These are phyloP conservation scores for Aphaenogaster ashmeadi DNA, from an alignment of 1,140 invertebrate species.

Conservation along the genomic window DNA sequence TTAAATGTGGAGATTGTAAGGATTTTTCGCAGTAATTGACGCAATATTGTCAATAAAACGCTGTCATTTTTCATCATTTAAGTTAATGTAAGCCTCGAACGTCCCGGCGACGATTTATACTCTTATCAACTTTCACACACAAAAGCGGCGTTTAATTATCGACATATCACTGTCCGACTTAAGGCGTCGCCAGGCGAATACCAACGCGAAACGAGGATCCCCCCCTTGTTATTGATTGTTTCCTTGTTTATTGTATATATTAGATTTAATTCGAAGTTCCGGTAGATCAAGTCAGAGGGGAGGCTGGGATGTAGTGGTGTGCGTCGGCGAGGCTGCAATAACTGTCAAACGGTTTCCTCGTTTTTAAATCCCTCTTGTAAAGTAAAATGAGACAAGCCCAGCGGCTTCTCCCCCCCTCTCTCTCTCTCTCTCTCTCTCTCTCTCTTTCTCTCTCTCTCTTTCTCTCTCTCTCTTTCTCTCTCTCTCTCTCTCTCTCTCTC, in stretches of 20 bases:
- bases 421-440: neutral
- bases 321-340: slow-evolving; percentile 81
- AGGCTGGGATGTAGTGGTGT: slow-evolving; percentile 40
- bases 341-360: slow-evolving; percentile 86
- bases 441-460: neutral
- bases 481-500: neutral
- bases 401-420: slow-evolving; percentile 38
- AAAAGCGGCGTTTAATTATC: slow-evolving; percentile 86
- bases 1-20: slow-evolving; percentile 48
- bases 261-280: slow-evolving; percentile 86
- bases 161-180: slow-evolving; percentile 82
- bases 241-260: slow-evolving; percentile 87
- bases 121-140: slow-evolving; percentile 22
- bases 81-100: slow-evolving; percentile 44
- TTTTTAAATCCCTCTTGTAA: slow-evolving; percentile 87
- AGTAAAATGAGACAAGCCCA: slow-evolving; percentile 85
- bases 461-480: neutral
- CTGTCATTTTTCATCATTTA: slow-evolving; percentile 76
- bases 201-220: slow-evolving; percentile 58
- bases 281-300: slow-evolving; percentile 63
- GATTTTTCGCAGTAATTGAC: slow-evolving; percentile 54
- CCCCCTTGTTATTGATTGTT: slow-evolving; percentile 85
- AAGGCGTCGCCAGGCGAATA: slow-evolving; percentile 56
- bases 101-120: slow-evolving; percentile 24
- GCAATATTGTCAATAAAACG: slow-evolving; percentile 59